Evolutionary conservation across 2,888 invertebrate genomes (phyloP).

Genomic region (Dioctria linearis): DNA sequence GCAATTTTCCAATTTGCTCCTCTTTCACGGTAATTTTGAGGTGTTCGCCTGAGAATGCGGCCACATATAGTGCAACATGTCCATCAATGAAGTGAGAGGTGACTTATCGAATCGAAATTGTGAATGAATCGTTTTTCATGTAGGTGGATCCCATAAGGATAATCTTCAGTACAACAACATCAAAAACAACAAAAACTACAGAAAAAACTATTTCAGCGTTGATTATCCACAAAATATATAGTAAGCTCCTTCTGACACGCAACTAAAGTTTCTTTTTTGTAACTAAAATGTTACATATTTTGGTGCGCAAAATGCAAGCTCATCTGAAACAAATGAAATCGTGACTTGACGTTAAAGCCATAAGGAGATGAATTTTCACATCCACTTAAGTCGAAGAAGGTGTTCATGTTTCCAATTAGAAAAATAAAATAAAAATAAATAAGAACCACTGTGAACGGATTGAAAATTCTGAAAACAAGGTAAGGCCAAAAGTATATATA

Average conservation of each 20-base stretch:
- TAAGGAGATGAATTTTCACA: neutral
- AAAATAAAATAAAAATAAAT: neutral
- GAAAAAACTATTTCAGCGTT: too few relatives aligned
- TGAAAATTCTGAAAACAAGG: neutral
- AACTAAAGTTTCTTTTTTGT: neutral
- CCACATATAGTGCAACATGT: neutral
- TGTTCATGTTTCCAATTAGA: neutral
- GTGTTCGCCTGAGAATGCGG: neutral
- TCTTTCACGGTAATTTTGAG: slow-evolving; percentile 12
- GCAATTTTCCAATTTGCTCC: slow-evolving; percentile 46
- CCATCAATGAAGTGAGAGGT: slow-evolving; percentile 15
- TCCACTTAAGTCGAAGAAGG: neutral
- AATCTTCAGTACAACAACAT: neutral
- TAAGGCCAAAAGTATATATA: neutral
- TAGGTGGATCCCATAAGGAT: neutral
- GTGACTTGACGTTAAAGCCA: slow-evolving; percentile 24
- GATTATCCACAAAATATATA: neutral
- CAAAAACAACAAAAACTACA: too few relatives aligned
- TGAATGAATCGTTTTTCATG: slow-evolving; percentile 26
- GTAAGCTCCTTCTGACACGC: neutral
- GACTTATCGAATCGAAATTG: neutral
- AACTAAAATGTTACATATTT: neutral
- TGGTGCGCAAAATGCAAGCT: neutral
- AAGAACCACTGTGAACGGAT: neutral
- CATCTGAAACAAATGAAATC: slow-evolving; percentile 17